phyloP scores from a whole-genome alignment of 2,888 invertebrate genomes.

The Aphidius colemani region DNA sequence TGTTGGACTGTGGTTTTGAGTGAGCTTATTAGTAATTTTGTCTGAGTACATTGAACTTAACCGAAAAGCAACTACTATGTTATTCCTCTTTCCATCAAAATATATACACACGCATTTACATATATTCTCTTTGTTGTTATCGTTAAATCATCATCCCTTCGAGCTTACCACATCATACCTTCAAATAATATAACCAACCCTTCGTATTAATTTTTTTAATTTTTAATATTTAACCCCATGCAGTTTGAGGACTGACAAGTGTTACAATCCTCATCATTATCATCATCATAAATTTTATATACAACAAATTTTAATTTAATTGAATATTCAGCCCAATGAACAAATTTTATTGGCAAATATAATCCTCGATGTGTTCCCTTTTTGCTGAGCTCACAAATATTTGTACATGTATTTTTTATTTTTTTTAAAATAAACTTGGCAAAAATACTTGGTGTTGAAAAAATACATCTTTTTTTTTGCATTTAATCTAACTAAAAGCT shows the following conservation, averaged over 20 bases:
- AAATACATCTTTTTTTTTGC: no score
- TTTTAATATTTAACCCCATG: neutral
- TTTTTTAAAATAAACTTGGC: conserved; percentile 6
- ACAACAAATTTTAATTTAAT: conserved; percentile 25
- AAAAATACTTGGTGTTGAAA: no score
- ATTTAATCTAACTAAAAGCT: no score
- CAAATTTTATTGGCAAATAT: conserved; percentile 17
- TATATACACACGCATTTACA: neutral
- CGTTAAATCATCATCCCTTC: neutral
- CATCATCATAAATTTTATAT: neutral
- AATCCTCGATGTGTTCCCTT: neutral
- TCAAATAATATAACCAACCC: conserved; percentile 1
- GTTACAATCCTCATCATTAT: no score
- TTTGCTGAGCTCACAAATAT: neutral
- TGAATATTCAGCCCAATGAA: conserved; percentile 26
- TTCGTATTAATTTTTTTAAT: neutral
- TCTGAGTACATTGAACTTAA: conserved; percentile 8
- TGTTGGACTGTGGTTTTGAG: neutral
- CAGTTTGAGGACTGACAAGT: neutral
- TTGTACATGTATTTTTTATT: conserved; percentile 4
- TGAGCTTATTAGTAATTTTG: conserved; percentile 15
- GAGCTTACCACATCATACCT: neutral
- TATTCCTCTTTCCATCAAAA: conserved; percentile 5
- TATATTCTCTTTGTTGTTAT: neutral
- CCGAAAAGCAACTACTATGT: neutral